Percentiles rank a stretch among this genome's conserved stretches.
Evolutionary conservation across 1,140 invertebrate species (phyloP).

Genomic region (Aphaenogaster rudis): DNA sequence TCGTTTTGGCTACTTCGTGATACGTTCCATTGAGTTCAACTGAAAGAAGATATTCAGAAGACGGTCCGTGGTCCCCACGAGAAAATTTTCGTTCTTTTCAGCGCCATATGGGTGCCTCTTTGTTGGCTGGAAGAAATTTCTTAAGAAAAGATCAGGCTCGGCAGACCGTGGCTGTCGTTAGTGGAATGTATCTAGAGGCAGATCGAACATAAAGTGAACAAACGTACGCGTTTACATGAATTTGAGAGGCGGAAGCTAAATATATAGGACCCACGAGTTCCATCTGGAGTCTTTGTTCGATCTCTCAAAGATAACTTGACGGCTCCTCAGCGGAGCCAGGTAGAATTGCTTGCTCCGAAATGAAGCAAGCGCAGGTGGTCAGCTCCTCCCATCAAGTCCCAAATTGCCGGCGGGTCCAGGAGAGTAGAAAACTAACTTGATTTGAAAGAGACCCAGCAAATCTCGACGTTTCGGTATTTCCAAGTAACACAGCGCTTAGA

Average conservation of each 20-base stretch:
- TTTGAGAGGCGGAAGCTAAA: slow-evolving; percentile 54
- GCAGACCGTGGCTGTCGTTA: not conserved
- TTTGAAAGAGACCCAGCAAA: slow-evolving; percentile 17
- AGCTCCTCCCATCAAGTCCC: slow-evolving; percentile 37
- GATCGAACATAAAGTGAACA: slow-evolving; percentile 1
- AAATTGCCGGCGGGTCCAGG: slow-evolving; percentile 41
- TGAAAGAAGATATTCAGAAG: slow-evolving; percentile 17
- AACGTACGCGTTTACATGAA: slow-evolving; percentile 34
- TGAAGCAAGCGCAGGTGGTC: slow-evolving; percentile 67
- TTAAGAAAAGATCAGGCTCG: slow-evolving; percentile 18
- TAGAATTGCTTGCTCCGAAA: slow-evolving; percentile 69
- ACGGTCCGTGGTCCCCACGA: not conserved
- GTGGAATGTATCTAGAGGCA: slow-evolving; percentile 18
- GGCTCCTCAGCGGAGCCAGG: slow-evolving; percentile 50
- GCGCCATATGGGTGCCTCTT: not conserved
- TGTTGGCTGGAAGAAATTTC: slow-evolving; percentile 11
- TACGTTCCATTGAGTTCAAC: not conserved
- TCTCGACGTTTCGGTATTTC: slow-evolving; percentile 35
- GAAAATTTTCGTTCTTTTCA: slow-evolving; percentile 31
- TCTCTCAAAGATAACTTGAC: slow-evolving; percentile 64
- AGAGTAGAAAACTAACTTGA: not conserved
- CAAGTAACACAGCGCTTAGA: not conserved
- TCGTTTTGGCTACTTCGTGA: not conserved
- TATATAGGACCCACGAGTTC: slow-evolving; percentile 54
- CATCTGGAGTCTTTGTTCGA: slow-evolving; percentile 75